Conservation (phyloP, 2,113 vertebrate genomes). For the Vimba vimba region DNA sequence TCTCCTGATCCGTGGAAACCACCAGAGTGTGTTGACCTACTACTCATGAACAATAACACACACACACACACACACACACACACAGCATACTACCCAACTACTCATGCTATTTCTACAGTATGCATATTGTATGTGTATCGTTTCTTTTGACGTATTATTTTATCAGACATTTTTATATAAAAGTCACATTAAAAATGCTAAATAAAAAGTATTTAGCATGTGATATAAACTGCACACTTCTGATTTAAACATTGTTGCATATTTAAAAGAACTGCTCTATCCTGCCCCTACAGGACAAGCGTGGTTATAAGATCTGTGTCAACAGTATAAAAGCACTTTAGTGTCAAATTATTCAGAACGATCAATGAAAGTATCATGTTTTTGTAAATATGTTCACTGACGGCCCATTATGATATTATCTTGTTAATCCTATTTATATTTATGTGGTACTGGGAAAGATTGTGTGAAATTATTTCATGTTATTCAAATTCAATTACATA, state of each 20-base stretch:
- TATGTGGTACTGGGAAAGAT: background rate
- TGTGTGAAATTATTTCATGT: background rate
- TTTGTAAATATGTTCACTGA: background rate
- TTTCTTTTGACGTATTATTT: background rate
- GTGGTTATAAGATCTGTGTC: background rate
- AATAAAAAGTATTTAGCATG: background rate
- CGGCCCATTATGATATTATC: background rate
- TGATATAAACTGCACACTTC: background rate
- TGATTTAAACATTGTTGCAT: background rate
- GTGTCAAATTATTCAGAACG: background rate
- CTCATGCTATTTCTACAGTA: background rate
- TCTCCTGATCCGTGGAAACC: slow-evolving; percentile 94
- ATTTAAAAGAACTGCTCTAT: background rate
- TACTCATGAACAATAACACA: slow-evolving; percentile 83
- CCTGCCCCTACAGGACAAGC: background rate
- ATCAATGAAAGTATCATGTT: background rate
- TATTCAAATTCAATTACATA: background rate
- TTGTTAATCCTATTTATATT: slow-evolving; percentile 18
- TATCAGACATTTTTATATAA: background rate
- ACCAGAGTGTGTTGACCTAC: slow-evolving; percentile 97
- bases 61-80: background rate
- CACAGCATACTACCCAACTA: background rate
- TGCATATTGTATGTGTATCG: background rate
- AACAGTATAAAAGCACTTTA: slow-evolving; percentile 7
- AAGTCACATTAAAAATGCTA: background rate